Percentiles rank a stretch among this genome's conserved stretches.
Evolutionary conservation across 2,888 invertebrate genomes (phyloP).

Genomic region (Pegoplata infirma): DNA sequence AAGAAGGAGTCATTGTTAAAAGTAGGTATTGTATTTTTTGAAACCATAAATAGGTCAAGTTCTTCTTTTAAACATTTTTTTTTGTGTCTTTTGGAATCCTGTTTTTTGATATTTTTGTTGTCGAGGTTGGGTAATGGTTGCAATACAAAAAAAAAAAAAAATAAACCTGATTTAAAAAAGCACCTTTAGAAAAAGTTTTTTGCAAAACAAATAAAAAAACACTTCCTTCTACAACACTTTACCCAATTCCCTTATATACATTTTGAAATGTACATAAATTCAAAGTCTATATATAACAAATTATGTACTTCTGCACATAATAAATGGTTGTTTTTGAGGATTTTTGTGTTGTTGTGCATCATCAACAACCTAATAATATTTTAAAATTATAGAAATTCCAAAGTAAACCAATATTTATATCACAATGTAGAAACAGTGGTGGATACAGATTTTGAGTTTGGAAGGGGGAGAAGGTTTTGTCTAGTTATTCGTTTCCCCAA

Average conservation of each 20-base stretch:
- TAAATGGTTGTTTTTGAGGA: neutral
- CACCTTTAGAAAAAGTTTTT: neutral
- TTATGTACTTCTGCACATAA: neutral
- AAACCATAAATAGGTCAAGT: conserved; percentile 35
- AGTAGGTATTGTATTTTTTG: neutral
- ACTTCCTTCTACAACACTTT: neutral
- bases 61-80: conserved; percentile 2
- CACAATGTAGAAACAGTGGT: no score
- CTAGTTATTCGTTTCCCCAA: no score
- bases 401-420: no score
- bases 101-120: neutral
- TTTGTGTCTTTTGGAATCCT: neutral
- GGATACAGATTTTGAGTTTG: no score
- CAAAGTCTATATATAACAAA: neutral
- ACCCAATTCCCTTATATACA: no score
- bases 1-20: neutral
- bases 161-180: neutral
- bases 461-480: no score
- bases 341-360: neutral
- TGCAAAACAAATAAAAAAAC: neutral
- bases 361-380: neutral
- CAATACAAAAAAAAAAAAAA: no score
- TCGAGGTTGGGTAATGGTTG: neutral
- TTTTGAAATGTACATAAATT: no score
- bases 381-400: neutral